These are phyloP conservation scores for Lypha dubia DNA, from an alignment of 2,888 invertebrate genomes.

Conservation along the genomic window DNA sequence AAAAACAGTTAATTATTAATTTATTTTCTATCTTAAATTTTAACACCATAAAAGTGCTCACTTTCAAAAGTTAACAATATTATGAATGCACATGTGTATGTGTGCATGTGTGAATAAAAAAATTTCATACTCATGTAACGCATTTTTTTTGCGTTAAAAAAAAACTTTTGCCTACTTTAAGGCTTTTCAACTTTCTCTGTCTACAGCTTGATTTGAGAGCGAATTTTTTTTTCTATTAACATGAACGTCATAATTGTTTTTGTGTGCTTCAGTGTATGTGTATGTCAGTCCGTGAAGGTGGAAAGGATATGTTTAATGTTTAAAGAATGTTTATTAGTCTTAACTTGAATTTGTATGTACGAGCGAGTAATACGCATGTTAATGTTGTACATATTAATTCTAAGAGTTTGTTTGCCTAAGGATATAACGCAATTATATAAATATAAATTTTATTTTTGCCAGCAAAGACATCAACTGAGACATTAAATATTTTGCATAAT, in stretches of 20 bases:
- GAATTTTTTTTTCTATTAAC: background rate
- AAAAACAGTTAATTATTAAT: background rate
- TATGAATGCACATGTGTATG: background rate
- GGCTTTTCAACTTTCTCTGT: constrained; percentile 61
- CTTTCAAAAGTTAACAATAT: constrained; percentile 50
- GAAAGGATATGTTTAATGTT: constrained; percentile 21
- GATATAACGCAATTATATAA: constrained; percentile 67
- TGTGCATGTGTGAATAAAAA: constrained; percentile 1
- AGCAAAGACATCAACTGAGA: background rate
- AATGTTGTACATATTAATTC: constrained; percentile 52
- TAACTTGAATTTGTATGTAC: constrained; percentile 24
- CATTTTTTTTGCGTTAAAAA: constrained; percentile 12
- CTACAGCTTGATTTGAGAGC: background rate
- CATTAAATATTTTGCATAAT: background rate
- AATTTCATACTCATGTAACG: background rate
- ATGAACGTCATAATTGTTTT: too few species aligned
- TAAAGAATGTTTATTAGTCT: constrained; percentile 14
- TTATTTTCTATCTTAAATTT: constrained; percentile 32
- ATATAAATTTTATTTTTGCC: constrained; percentile 62
- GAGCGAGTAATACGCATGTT: constrained; percentile 26
- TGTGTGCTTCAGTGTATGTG: background rate
- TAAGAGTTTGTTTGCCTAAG: constrained; percentile 49
- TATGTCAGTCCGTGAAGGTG: constrained; percentile 25
- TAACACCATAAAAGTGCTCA: constrained; percentile 37
- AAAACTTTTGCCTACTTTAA: constrained; percentile 69